Percentiles rank a stretch among this genome's conserved stretches.
Evolutionary conservation across 2,888 invertebrate species (phyloP).

Genomic region (Melikaiella ostensackeni): DNA sequence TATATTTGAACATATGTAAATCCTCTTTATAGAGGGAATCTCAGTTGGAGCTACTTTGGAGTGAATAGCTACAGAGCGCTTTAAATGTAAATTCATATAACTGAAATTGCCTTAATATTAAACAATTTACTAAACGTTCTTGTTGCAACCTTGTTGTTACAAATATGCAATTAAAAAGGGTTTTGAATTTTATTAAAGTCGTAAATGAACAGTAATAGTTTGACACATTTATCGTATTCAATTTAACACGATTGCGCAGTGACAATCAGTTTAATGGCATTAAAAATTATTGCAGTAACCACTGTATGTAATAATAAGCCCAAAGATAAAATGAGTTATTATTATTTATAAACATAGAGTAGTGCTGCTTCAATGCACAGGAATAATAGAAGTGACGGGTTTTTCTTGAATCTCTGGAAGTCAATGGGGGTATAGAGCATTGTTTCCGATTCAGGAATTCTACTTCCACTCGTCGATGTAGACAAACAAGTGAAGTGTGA

Average conservation of each 20-base stretch:
- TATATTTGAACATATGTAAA: constrained; percentile 23
- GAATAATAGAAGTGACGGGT: too few species aligned
- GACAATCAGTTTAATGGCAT: background rate
- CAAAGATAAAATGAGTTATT: too few species aligned
- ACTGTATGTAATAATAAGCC: background rate
- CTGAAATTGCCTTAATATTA: background rate
- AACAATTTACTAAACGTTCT: background rate
- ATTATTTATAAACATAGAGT: too few species aligned
- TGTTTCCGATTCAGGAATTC: constrained; percentile 20
- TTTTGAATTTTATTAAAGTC: background rate
- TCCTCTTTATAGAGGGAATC: constrained; percentile 21
- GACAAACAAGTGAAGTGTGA: constrained; percentile 23
- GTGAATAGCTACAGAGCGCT: background rate
- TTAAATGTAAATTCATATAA: background rate
- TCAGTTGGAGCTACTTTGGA: constrained; percentile 7
- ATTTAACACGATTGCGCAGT: background rate
- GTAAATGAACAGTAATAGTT: background rate
- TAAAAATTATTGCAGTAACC: background rate
- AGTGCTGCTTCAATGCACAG: too few species aligned
- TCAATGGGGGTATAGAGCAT: background rate
- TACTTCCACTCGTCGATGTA: constrained; percentile 2
- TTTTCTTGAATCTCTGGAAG: too few species aligned
- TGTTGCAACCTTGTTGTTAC: background rate
- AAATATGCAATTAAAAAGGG: background rate
- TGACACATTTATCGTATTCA: too few species aligned